A percentile compares a stretch with the other conserved stretches of the same genome.
Evolutionary conservation across 1,140 invertebrate genomes (phyloP).

Genomic region (Anagrus nilaparvatae): DNA sequence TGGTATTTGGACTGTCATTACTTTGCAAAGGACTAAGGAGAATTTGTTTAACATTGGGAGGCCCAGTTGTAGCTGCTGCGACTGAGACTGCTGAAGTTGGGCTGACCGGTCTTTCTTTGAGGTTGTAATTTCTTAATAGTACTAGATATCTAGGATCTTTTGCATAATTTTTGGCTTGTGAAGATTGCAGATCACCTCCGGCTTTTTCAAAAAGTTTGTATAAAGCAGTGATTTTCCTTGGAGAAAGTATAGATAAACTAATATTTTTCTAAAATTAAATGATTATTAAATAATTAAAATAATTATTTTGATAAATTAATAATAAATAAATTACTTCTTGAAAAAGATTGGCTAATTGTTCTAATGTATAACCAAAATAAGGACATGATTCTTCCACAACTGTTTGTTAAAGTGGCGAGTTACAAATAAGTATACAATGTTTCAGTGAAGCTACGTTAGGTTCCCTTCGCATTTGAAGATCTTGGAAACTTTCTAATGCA

Average conservation of each 20-base stretch:
- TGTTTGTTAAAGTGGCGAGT: slow-evolving; percentile 84
- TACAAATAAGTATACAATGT: slow-evolving; percentile 84
- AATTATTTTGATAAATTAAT: no score
- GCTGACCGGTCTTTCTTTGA: slow-evolving; percentile 73
- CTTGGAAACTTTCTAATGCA: slow-evolving; percentile 78
- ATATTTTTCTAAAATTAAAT: slow-evolving; percentile 57
- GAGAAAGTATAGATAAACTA: slow-evolving; percentile 79
- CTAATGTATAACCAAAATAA: slow-evolving; percentile 61
- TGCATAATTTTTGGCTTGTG: slow-evolving; percentile 81
- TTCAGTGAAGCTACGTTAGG: slow-evolving; percentile 39
- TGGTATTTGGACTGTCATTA: slow-evolving; percentile 47
- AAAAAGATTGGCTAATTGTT: slow-evolving; percentile 64
- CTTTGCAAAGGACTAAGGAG: slow-evolving; percentile 47
- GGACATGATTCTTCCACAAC: slow-evolving; percentile 68
- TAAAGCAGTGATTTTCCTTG: slow-evolving; percentile 72
- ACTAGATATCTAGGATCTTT: slow-evolving; percentile 80
- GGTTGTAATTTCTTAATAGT: slow-evolving; percentile 51
- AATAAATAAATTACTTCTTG: slow-evolving; percentile 63
- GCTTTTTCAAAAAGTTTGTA: slow-evolving; percentile 74
- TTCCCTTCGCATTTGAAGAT: slow-evolving; percentile 63
- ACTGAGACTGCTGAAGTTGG: slow-evolving; percentile 44
- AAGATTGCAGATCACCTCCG: slow-evolving; percentile 68
- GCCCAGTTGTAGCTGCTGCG: slow-evolving; percentile 30
- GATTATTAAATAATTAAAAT: no score
- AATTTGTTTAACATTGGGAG: slow-evolving; percentile 31